phyloP scores from a whole-genome alignment of 2,797 vertebrate genomes.

The Cuculus canorus region DNA sequence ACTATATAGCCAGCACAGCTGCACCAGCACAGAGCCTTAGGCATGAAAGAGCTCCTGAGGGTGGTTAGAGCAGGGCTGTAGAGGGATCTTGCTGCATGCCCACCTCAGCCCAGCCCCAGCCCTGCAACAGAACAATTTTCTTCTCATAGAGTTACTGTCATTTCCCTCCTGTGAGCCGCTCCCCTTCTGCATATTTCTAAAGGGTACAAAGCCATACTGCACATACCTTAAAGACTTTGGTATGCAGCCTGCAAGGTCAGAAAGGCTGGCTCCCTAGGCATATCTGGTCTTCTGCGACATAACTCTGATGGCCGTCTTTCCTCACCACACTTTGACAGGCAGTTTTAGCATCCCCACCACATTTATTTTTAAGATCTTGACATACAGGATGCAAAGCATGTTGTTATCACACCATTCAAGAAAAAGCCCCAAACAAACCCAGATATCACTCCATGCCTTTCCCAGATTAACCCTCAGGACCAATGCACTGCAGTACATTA shows the following conservation, averaged over 20 bases:
- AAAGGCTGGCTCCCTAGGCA: background rate
- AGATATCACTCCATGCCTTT: background rate
- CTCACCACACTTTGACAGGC: background rate
- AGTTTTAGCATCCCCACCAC: background rate
- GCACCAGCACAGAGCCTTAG: background rate
- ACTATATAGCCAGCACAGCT: background rate
- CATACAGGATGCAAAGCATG: background rate
- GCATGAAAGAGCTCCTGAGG: background rate
- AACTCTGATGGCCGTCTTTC: background rate
- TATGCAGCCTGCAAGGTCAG: background rate
- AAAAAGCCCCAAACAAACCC: background rate
- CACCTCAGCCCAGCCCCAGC: background rate
- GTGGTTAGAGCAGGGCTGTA: background rate
- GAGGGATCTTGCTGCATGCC: background rate
- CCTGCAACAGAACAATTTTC: background rate
- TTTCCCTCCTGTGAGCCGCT: background rate
- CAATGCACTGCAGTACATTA: background rate
- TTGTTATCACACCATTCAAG: background rate
- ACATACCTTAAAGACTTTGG: background rate
- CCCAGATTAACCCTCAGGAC: conserved; percentile 14
- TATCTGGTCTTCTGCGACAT: background rate
- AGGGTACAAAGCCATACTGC: background rate
- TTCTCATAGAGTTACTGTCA: background rate
- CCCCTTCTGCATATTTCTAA: background rate
- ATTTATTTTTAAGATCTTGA: background rate